Percentiles rank a stretch among this genome's conserved stretches.
Evolutionary conservation across 2,113 vertebrate species (phyloP).

Genomic region (Columba janthina): DNA sequence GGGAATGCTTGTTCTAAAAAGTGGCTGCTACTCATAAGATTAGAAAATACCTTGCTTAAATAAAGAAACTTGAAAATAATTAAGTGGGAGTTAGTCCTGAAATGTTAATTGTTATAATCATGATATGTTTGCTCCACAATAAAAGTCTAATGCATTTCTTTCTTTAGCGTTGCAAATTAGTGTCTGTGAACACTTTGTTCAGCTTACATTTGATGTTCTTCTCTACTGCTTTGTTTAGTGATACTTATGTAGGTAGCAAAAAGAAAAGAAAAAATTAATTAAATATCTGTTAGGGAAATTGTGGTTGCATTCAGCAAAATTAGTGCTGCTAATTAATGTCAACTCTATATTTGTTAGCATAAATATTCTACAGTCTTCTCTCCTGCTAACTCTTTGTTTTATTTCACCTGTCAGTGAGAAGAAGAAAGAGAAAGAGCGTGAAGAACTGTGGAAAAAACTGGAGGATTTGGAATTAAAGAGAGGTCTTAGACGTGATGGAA

Average conservation of each 20-base stretch:
- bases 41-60: background rate
- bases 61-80: background rate
- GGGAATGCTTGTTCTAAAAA: background rate
- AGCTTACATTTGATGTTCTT: background rate
- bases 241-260: background rate
- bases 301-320: background rate
- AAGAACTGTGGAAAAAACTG: conserved; percentile 99
- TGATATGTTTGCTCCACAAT: background rate
- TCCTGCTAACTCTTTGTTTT: conserved; percentile 54
- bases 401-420: conserved; percentile 87
- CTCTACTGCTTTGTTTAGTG: background rate
- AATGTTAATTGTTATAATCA: background rate
- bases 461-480: conserved; percentile 98
- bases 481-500: conserved; percentile 94
- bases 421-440: conserved; percentile 98
- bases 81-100: background rate
- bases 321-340: background rate
- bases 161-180: background rate
- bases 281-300: background rate
- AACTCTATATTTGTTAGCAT: background rate
- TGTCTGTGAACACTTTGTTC: background rate
- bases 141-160: background rate
- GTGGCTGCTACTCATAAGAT: background rate
- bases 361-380: background rate
- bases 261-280: background rate